Evolutionary conservation across 2,888 invertebrate genomes (phyloP).

Genomic region (Uropetala carovei): DNA sequence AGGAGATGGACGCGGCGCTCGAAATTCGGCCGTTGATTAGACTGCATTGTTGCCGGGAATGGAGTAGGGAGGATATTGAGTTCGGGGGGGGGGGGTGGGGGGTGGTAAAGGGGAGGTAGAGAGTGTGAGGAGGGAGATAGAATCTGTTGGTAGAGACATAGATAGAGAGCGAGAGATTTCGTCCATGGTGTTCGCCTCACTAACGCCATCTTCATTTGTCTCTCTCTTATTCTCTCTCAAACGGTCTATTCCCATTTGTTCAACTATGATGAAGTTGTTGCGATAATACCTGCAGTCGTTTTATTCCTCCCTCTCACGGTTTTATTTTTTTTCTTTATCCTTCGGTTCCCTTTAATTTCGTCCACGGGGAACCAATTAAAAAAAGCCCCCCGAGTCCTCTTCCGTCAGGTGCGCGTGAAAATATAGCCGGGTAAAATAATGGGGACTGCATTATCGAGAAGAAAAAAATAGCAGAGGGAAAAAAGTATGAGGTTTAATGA

Average conservation of each 20-base stretch:
- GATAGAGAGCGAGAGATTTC: not conserved
- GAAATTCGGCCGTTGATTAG: constrained; percentile 62
- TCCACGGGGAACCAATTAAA: constrained; percentile 55
- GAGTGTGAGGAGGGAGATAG: constrained; percentile 20
- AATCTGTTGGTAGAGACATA: not conserved
- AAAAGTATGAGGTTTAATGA: constrained; percentile 30
- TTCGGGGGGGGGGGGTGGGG: not conserved
- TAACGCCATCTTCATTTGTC: not conserved
- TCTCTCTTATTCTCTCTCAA: not conserved
- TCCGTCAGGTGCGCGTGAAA: constrained; percentile 46
- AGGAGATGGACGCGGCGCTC: constrained; percentile 50
- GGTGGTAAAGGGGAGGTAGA: not conserved
- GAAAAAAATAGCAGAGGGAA: not conserved
- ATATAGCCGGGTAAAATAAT: constrained; percentile 43
- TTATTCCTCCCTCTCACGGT: not conserved
- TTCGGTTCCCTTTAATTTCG: constrained; percentile 37
- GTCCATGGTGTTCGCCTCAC: not conserved
- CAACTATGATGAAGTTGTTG: constrained; percentile 32
- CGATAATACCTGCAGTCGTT: not conserved
- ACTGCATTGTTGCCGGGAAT: constrained; percentile 61
- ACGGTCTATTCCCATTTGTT: constrained; percentile 37
- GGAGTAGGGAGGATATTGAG: constrained; percentile 50
- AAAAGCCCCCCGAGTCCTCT: constrained; percentile 29
- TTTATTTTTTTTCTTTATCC: constrained; percentile 2
- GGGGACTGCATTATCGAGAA: constrained; percentile 46